phyloP scores from a whole-genome alignment of 2,113 vertebrate species.

The Ailurus styani region DNA sequence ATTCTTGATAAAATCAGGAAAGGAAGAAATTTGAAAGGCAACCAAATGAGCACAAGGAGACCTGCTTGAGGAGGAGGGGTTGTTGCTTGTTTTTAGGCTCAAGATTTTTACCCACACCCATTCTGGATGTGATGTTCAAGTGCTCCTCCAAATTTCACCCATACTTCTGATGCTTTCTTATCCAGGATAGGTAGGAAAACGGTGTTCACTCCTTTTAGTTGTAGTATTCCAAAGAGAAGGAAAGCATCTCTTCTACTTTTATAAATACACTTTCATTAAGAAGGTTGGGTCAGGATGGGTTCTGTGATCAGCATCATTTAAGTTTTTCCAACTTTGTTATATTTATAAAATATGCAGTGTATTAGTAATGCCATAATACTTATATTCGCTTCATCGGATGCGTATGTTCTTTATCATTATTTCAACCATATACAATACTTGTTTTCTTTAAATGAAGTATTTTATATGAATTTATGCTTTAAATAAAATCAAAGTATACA shows the following conservation, averaged over 20 bases:
- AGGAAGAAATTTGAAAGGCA: neutral
- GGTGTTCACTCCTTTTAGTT: neutral
- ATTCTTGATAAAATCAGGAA: neutral
- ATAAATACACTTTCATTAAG: neutral
- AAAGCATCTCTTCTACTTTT: neutral
- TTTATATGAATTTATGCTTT: neutral
- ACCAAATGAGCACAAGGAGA: neutral
- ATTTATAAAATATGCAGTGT: neutral
- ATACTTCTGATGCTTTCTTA: neutral
- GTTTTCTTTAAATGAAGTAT: neutral
- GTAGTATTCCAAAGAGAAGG: neutral
- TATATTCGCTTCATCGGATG: neutral
- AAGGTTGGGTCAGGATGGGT: neutral
- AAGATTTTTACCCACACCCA: neutral
- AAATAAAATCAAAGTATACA: neutral
- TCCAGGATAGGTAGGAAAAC: neutral
- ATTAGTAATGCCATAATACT: neutral
- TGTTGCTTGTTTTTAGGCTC: neutral
- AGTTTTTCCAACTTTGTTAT: neutral
- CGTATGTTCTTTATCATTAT: neutral
- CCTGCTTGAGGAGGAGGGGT: neutral
- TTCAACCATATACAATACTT: neutral
- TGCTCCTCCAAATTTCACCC: neutral
- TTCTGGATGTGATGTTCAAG: neutral
- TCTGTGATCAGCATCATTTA: neutral